Base-by-base conservation (phyloP, 1,140 invertebrate genomes). In the Pachypsylla venusta region DNA sequence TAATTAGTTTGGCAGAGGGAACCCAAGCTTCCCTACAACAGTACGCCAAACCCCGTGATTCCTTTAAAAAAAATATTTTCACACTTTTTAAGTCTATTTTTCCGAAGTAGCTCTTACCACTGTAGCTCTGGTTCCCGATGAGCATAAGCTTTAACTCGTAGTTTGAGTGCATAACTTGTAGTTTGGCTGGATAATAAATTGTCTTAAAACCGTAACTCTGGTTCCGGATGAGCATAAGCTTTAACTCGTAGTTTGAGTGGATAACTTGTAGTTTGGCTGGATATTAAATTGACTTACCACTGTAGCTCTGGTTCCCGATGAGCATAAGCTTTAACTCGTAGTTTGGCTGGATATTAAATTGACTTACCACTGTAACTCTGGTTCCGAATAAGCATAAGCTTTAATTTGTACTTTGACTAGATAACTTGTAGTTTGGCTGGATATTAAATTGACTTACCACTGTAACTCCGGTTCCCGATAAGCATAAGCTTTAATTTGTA, bases 331-430 rank as follows among this genome's bases (percentile, higher is more conserved):
- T n/a, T n/a, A n/a, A n/a, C n/a, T n/a, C n/a, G n/a, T n/a, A n/a
- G n/a, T n/a, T n/a, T 87, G 1, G 79, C 82, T 0, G 86, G 86
- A 67, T 86, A 89, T 35, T 35, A n/a, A 10, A 10, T 35, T n/a
- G 7, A 61, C 54, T 57, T 66, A 82, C 85, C 89, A 93, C 68
- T 81, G 80, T 13, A 91, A 73, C 53, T 76, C 75, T 0, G 89
- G 86, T 19, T 70, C 67, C 12, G 88, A 88, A 72, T 83, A 81
- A 19, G 85, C 87, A 30, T 79, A 67, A 5, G 81, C 78, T 66
- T 87, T 86, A 24, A 90, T 81, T 67, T 85, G 82, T 63, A 90
- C 70, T 66, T 85, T 88, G 1, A 79, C 82, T 0, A 86, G 86
- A 67, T 86, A 89, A 1, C 86, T n/a, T n/a, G n/a, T n/a, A n/a